Conservation (phyloP, 2,797 vertebrate genomes). For the Pygocentrus nattereri region DNA sequence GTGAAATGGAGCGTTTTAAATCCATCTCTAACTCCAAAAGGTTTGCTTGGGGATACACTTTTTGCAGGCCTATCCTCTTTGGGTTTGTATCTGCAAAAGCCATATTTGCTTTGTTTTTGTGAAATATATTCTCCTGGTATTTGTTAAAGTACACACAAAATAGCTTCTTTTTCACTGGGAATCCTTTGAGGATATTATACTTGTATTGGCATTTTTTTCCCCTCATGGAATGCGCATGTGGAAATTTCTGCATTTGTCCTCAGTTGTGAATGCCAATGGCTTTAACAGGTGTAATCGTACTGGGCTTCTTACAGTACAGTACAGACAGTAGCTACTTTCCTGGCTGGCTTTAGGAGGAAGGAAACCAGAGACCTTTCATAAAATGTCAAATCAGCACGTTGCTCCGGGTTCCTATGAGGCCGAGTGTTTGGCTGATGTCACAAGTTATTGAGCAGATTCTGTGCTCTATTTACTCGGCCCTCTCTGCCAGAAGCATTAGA, state of each 20-base stretch:
- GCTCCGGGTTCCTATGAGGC: slow-evolving; percentile 17
- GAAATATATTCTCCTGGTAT: background rate
- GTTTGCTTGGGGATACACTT: background rate
- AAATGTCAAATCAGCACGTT: slow-evolving; percentile 33
- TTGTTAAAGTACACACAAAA: background rate
- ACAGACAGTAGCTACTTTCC: slow-evolving; percentile 28
- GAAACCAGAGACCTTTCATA: slow-evolving; percentile 36
- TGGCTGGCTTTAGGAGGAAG: slow-evolving; percentile 29
- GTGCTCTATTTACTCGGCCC: background rate
- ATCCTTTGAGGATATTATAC: slow-evolving; percentile 18
- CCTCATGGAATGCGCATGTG: slow-evolving; percentile 34
- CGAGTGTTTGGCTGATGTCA: slow-evolving; percentile 25
- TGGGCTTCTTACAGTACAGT: slow-evolving; percentile 20
- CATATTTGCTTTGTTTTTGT: background rate
- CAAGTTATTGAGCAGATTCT: slow-evolving; percentile 31
- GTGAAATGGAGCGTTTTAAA: background rate
- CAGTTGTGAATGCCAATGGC: slow-evolving; percentile 29
- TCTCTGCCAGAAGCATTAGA: background rate
- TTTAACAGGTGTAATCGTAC: slow-evolving; percentile 48
- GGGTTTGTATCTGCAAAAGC: background rate
- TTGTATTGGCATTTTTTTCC: slow-evolving; percentile 6
- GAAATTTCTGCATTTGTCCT: slow-evolving; percentile 19
- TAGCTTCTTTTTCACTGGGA: background rate
- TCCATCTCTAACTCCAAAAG: background rate
- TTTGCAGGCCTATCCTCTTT: background rate